Base-by-base conservation (phyloP, 1,140 invertebrate species). In the Odontomachus brunneus region DNA sequence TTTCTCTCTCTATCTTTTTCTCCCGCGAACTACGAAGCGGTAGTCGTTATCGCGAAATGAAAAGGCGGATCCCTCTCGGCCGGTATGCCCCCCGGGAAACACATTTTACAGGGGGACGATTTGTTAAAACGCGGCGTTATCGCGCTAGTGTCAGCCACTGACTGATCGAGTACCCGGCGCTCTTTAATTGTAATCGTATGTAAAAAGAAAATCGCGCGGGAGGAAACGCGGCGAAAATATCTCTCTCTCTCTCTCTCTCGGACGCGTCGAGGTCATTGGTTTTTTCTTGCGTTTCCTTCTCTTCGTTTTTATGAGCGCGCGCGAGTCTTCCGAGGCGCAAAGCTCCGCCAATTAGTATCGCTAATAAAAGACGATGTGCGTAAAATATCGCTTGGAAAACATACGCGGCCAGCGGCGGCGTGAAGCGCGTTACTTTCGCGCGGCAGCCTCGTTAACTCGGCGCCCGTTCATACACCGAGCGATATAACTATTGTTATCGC, bases 361-460 rank as follows among this genome's bases (percentile, higher is more conserved):
- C 51, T 80, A 80, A 80, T 80, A 57, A 69, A 51, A 57, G 57
- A 48, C 14, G 49, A 69, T 78, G 59, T 17, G 51, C 75, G 55
- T 80, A 49, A 78, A 66, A 71, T 80, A 80, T 80, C 17, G 33
- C 7, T 19, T 22, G 22, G 75, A 71, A 80, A 69, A 80, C 65
- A 71, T 71, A 9, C 62, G 59, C 38, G 9, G 38, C 59, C 55
- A 49, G 7, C 49, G n/a, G 38, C 62, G 17, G 55, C 22, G 55
- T 53, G 44, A 51, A 62, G 49, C 63, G 49, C 63, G 38, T 49
- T 74, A 62, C 7, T 62, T 74, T 74, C 26, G 12, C 49, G 12
- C 72, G 22, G 51, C 49, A 29, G 33, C 29, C 49, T 67, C 29
- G 33, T 78, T 69, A 69, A 44, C 11, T 44, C 49, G 24, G 24